Evolutionary conservation across 2,797 vertebrate species (phyloP), one percentile per base, ranked within the genome.

Genomic region (Setipinna tenuifilis): DNA sequence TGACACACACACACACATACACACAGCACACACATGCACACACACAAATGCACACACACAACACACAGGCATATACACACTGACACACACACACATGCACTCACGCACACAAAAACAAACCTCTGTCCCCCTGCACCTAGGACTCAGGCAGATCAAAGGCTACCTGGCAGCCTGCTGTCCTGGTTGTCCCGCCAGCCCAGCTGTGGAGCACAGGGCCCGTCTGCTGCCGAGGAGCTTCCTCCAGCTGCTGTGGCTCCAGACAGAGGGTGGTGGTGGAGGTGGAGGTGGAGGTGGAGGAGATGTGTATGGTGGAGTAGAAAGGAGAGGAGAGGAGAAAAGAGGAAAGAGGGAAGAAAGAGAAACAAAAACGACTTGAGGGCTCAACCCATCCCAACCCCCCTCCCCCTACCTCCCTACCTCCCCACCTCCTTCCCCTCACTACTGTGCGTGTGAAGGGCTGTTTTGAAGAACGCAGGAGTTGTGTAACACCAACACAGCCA

Each of bases 91-190:
- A 23, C 82, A 25, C 85, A 78, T 28, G n/a, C 75, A 80, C 75
- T 68, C 83, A 54, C 58, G 11, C 84, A 31, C 11, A 71, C 62
- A 35, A 5, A 87, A 86, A 85, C 78, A 83, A 87, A 75, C 54
- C 59, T 46, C 84, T 75, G 23, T n/a, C 68, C 82, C 59, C 59
- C 83, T 35, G 68, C 31, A 75, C 68, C 68, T 75, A 35, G 21
- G 75, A 50, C 46, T 75, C n/a, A n/a, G 57, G 82, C 59, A 82
- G 84, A 84, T 91, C 85, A 90, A 88, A 90, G 83, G n/a, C 50
- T 44, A 83, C 23, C 68, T 85, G 81, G 84, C 81, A 59, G 54
- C 9, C 9, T 44, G 31, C 75, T 83, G 28, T 35, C 25, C 50
- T 31, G 14, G 65, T 54, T 10, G 46, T 46, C 48, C 23, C n/a